A percentile compares a stretch with the other conserved stretches of the same genome.
Evolutionary conservation across 2,888 invertebrate species (phyloP).

Genomic region (Agriotes lineatus): DNA sequence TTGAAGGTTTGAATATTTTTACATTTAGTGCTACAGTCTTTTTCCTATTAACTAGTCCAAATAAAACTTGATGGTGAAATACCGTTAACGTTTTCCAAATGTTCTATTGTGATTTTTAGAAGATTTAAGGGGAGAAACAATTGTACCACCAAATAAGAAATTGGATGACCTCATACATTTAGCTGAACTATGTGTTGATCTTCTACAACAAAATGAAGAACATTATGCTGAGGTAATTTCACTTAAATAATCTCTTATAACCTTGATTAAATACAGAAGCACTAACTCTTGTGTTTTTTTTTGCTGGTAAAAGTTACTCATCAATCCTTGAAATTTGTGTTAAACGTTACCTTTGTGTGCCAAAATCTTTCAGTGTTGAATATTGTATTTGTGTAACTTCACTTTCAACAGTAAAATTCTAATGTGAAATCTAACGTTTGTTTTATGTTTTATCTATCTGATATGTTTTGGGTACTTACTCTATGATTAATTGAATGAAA

Average conservation of each 20-base stretch:
- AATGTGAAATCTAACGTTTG: neutral
- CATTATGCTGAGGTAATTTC: conserved; percentile 97
- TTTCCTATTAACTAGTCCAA: no score
- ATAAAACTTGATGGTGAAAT: no score
- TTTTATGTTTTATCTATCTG: neutral
- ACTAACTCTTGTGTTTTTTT: neutral
- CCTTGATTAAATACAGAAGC: neutral
- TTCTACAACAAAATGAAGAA: conserved; percentile 99
- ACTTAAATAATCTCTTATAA: neutral
- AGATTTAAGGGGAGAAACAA: conserved; percentile 84
- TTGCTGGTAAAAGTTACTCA: neutral
- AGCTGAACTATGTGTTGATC: conserved; percentile 97
- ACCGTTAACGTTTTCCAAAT: neutral
- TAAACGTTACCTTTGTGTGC: neutral
- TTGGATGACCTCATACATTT: conserved; percentile 97
- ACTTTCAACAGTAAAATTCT: neutral
- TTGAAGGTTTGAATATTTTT: conserved; percentile 81
- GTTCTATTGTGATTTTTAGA: conserved; percentile 67
- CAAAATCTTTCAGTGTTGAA: neutral
- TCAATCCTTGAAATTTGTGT: no score
- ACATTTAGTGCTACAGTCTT: neutral
- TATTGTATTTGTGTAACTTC: neutral
- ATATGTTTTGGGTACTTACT: neutral
- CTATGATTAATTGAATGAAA: no score
- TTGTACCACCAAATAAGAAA: conserved; percentile 88